These are phyloP conservation scores for Rapana venosa DNA, from an alignment of 2,888 invertebrate genomes.

Conservation along the genomic window DNA sequence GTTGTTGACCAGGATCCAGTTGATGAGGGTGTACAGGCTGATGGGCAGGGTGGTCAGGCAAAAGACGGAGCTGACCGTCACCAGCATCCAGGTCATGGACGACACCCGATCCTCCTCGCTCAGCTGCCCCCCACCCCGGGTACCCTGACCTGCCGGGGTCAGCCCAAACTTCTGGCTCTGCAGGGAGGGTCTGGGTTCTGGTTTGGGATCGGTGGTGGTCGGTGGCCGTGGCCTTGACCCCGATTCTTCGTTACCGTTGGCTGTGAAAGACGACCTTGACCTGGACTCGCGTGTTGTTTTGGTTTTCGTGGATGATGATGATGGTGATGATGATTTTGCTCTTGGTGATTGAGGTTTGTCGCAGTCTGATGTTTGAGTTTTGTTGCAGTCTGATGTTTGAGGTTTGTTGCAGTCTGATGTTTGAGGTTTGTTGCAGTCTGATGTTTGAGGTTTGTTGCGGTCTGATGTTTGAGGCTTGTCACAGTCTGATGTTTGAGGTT, in stretches of 20 bases:
- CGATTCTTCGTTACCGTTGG: not conserved
- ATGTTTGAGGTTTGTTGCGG: not conserved
- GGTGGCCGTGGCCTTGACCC: not conserved
- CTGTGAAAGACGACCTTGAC: not conserved
- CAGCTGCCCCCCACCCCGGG: not conserved
- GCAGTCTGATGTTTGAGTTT: not conserved
- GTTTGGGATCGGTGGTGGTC: not conserved
- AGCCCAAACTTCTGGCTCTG: not conserved
- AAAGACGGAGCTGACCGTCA: constrained; percentile 62
- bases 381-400: not conserved
- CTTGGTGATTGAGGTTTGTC: not conserved
- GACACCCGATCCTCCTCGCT: constrained; percentile 44
- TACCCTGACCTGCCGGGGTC: no score
- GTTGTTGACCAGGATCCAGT: constrained; percentile 8
- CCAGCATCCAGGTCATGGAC: constrained; percentile 63
- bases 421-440: not conserved
- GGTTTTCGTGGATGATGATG: not conserved
- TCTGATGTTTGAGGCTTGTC: not conserved
- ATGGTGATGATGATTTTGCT: not conserved
- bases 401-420: not conserved
- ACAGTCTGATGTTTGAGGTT: not conserved
- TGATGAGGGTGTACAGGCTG: constrained; percentile 42
- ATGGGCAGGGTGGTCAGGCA: constrained; percentile 58
- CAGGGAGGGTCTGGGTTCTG: not conserved
- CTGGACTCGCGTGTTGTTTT: not conserved